phyloP scores from a whole-genome alignment of 2,113 vertebrate genomes.

The Triplophysa siluroides region DNA sequence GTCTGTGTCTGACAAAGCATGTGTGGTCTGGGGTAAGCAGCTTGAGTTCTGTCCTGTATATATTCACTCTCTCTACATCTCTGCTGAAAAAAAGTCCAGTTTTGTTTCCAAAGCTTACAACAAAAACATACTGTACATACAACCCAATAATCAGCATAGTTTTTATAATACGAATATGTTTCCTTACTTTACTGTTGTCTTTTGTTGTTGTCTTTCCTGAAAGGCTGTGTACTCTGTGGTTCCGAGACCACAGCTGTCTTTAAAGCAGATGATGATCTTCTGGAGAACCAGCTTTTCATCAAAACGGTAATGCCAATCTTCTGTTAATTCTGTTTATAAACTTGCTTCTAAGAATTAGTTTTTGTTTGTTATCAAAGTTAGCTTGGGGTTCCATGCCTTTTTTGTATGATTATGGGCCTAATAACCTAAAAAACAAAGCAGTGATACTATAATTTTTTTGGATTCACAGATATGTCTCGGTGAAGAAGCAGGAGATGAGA shows the following conservation, averaged over 20 bases:
- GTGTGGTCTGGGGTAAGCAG: slow-evolving; percentile 58
- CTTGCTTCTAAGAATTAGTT: neutral
- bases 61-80: neutral
- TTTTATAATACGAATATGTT: neutral
- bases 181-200: neutral
- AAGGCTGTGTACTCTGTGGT: slow-evolving; percentile 65
- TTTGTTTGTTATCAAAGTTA: neutral
- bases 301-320: slow-evolving; percentile 60
- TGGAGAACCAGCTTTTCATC: slow-evolving; percentile 70
- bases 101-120: too few species aligned
- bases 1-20: slow-evolving; percentile 46
- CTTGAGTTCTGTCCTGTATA: too few species aligned
- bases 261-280: slow-evolving; percentile 56
- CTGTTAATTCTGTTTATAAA: neutral
- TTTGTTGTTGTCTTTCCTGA: neutral
- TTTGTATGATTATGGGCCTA: neutral
- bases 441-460: neutral
- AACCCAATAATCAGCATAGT: too few species aligned
- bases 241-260: slow-evolving; percentile 54
- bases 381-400: too few species aligned
- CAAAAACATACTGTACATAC: too few species aligned
- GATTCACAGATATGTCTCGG: slow-evolving; percentile 66
- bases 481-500: slow-evolving; percentile 60
- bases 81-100: too few species aligned
- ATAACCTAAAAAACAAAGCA: neutral